Conservation (phyloP, 53 echinoderm and acorn worm species). For the Glandiceps talaboti region DNA sequence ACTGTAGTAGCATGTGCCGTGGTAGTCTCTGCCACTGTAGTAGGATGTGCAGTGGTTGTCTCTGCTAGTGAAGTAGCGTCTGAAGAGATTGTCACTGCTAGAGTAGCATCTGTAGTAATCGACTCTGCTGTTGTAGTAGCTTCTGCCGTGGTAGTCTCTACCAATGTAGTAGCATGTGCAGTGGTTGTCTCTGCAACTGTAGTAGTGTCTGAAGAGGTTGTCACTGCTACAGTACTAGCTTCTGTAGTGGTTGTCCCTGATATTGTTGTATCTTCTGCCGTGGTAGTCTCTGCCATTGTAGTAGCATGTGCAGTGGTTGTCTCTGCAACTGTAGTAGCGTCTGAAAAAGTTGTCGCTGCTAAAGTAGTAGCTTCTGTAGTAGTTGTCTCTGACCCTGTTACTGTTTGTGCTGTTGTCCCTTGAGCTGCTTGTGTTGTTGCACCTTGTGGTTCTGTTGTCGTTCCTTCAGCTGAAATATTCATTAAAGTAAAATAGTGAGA, state of each 20-base stretch:
- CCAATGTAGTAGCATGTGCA: neutral
- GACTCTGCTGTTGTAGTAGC: neutral
- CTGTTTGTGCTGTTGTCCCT: no score
- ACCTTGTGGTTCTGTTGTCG: no score
- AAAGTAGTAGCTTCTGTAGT: no score
- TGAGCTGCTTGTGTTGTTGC: no score
- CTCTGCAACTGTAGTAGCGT: neutral
- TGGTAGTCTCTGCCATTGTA: neutral
- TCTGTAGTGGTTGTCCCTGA: neutral
- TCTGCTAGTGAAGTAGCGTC: no score
- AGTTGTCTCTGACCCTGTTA: no score
- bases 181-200: neutral
- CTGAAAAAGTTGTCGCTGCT: no score
- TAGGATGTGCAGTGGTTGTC: no score
- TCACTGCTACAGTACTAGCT: neutral
- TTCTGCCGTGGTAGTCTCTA: neutral
- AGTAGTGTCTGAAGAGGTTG: neutral
- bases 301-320: neutral
- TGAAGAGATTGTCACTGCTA: neutral
- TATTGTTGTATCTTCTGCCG: neutral
- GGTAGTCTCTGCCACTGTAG: no score
- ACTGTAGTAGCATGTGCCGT: neutral
- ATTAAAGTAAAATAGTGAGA: no score
- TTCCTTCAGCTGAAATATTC: no score
- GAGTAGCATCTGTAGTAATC: neutral